These are phyloP conservation scores for Frieseomelitta varia DNA, from an alignment of 1,140 invertebrate genomes.

Conservation along the genomic window DNA sequence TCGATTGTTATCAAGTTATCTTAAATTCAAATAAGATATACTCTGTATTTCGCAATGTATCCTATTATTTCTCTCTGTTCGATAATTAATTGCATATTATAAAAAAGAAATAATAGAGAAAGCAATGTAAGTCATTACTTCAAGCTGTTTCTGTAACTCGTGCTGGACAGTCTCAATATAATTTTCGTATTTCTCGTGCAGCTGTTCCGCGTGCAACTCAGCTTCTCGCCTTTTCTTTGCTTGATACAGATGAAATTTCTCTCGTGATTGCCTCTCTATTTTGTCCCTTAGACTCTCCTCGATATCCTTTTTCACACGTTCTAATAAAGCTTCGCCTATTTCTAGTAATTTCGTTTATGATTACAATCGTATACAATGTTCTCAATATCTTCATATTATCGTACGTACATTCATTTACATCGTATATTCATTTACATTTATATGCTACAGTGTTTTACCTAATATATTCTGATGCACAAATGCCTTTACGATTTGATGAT, in stretches of 20 bases:
- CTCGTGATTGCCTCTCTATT: conserved; percentile 66
- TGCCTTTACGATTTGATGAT: conserved; percentile 72
- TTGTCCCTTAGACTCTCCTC: conserved; percentile 68
- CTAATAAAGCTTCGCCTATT: conserved; percentile 54
- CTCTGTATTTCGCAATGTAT: not conserved
- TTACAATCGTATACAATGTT: not conserved
- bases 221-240: conserved; percentile 68
- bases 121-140: conserved; percentile 40
- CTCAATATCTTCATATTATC: not conserved
- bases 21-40: not conserved
- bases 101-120: not conserved
- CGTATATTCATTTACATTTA: not conserved
- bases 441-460: conserved; percentile 58
- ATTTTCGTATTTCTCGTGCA: conserved; percentile 59
- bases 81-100: no score
- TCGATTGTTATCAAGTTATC: no score
- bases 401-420: not conserved
- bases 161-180: conserved; percentile 61
- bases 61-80: not conserved
- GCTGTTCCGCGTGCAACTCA: conserved; percentile 41
- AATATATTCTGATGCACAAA: conserved; percentile 79
- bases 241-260: conserved; percentile 65
- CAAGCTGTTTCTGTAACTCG: conserved; percentile 67
- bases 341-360: conserved; percentile 39
- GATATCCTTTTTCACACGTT: conserved; percentile 70